Evolutionary conservation across 2,888 invertebrate species (phyloP).

Genomic region (Helobdella robusta): DNA sequence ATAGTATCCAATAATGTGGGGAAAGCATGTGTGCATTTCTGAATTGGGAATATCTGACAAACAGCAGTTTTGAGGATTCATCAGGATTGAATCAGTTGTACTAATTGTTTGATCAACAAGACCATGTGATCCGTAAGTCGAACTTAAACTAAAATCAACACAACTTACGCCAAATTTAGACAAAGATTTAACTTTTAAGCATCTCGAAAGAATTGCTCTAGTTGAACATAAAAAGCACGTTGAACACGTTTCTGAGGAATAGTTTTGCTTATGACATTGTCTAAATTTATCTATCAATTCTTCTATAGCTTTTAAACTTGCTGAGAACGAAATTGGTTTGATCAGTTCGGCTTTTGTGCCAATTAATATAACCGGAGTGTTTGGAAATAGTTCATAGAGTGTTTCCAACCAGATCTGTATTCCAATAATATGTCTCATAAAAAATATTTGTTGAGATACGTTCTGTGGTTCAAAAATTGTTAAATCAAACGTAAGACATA

Average conservation of each 20-base stretch:
- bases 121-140: slow-evolving; percentile 27
- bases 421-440: slow-evolving; percentile 15
- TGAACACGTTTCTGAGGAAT: slow-evolving; percentile 26
- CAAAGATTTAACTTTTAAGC: slow-evolving; percentile 27
- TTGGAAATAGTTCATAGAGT: slow-evolving; percentile 18
- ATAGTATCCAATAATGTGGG: slow-evolving; percentile 34
- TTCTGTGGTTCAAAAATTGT: slow-evolving; percentile 22
- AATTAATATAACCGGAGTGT: slow-evolving; percentile 26
- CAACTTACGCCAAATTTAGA: slow-evolving; percentile 20
- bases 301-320: slow-evolving; percentile 33
- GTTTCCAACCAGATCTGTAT: slow-evolving; percentile 25
- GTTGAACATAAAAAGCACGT: slow-evolving; percentile 35
- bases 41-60: not conserved
- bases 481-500: slow-evolving; percentile 20
- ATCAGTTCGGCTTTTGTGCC: slow-evolving; percentile 27
- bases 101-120: slow-evolving; percentile 22
- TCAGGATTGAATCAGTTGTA: slow-evolving; percentile 23
- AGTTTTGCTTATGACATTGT: slow-evolving; percentile 32
- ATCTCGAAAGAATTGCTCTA: slow-evolving; percentile 31
- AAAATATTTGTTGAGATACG: slow-evolving; percentile 7
- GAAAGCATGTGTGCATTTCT: slow-evolving; percentile 19
- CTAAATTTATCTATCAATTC: slow-evolving; percentile 32
- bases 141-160: slow-evolving; percentile 20
- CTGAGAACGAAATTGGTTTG: slow-evolving; percentile 25
- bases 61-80: not conserved